Conservation (phyloP, 2,888 invertebrate species). For the Pharmacophagus antenor region DNA sequence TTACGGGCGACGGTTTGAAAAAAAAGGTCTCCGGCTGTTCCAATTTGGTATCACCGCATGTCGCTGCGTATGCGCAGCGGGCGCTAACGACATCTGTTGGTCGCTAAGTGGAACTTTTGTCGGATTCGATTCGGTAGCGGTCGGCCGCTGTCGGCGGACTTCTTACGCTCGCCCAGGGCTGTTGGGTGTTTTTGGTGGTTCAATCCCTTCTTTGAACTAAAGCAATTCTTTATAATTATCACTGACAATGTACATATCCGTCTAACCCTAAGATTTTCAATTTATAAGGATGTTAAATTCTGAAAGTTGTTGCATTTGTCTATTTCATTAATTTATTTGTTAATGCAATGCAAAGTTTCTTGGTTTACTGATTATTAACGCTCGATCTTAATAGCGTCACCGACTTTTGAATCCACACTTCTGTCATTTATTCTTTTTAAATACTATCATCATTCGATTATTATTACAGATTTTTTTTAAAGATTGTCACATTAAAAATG, state of each 20-base stretch:
- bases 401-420: no score
- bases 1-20: constrained; percentile 30
- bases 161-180: constrained; percentile 38
- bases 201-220: not conserved
- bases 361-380: no score
- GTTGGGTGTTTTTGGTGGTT: constrained; percentile 3
- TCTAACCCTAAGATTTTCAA: not conserved
- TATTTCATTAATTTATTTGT: no score
- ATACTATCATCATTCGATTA: no score
- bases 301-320: no score
- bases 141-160: constrained; percentile 55
- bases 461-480: no score
- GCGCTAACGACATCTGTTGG: constrained; percentile 76
- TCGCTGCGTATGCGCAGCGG: constrained; percentile 60
- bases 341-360: no score
- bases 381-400: no score
- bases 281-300: not conserved
- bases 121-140: constrained; percentile 64
- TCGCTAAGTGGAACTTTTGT: constrained; percentile 75
- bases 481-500: no score
- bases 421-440: no score
- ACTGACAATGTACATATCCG: not conserved
- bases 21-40: constrained; percentile 42
- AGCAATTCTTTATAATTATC: not conserved
- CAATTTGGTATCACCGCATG: constrained; percentile 62